phyloP scores from a whole-genome alignment of 2,888 invertebrate species.

The Orthosia cruda region DNA sequence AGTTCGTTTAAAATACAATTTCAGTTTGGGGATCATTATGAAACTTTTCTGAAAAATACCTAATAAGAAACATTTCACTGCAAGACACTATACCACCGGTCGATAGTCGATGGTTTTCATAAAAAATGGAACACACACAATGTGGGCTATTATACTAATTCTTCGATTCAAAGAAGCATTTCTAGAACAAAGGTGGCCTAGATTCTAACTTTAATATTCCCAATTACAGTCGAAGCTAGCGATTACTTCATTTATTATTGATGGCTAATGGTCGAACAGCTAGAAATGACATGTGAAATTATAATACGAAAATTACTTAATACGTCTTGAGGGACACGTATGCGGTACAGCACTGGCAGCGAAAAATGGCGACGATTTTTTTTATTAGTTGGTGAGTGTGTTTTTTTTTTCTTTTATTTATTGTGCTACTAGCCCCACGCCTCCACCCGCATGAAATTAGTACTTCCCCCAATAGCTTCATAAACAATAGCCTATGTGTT shows the following conservation, averaged over 20 bases:
- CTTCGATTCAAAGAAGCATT: constrained; percentile 28
- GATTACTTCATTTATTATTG: constrained; percentile 58
- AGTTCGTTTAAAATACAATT: not conserved
- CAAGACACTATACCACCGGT: constrained; percentile 16
- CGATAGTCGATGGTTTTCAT: constrained; percentile 30
- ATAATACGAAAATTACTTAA: constrained; percentile 48
- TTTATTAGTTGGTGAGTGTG: not conserved
- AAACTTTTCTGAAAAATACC: constrained; percentile 4
- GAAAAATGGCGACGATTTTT: not conserved
- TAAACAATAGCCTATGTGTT: too few relatives aligned
- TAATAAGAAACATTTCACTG: constrained; percentile 2
- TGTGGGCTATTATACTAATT: constrained; percentile 18
- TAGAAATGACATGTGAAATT: constrained; percentile 33
- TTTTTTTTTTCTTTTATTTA: not conserved
- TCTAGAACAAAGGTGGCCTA: constrained; percentile 60
- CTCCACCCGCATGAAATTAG: too few relatives aligned
- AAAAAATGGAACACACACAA: constrained; percentile 28
- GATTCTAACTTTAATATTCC: constrained; percentile 27
- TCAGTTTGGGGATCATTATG: not conserved
- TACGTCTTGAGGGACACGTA: constrained; percentile 26
- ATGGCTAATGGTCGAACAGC: constrained; percentile 16
- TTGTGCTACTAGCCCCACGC: too few relatives aligned
- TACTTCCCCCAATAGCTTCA: too few relatives aligned
- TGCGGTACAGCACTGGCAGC: constrained; percentile 11
- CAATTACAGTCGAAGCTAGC: constrained; percentile 33